Conservation (phyloP, 2,797 vertebrate genomes). For the Spea hammondii region DNA sequence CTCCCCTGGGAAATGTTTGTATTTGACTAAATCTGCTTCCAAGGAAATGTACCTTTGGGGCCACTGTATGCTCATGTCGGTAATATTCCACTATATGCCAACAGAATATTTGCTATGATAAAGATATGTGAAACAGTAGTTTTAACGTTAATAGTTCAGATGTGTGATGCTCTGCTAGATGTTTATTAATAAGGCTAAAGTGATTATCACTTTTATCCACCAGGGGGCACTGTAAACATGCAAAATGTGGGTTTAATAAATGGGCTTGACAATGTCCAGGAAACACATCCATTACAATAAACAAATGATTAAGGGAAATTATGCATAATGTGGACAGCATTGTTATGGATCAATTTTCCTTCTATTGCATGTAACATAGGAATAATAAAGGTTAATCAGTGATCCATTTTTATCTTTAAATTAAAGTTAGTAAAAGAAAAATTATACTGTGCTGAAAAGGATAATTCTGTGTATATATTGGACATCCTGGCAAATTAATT, state of each 20-base stretch:
- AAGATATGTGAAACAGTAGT: constrained; percentile 12
- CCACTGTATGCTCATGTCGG: too few relatives aligned
- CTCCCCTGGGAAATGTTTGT: too few relatives aligned
- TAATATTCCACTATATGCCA: constrained; percentile 1
- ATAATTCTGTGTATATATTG: not conserved
- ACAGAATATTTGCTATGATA: constrained; percentile 21
- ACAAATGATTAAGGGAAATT: not conserved
- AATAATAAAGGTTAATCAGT: too few relatives aligned
- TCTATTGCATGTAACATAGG: not conserved
- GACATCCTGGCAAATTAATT: not conserved
- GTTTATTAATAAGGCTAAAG: not conserved
- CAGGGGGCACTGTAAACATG: constrained; percentile 17
- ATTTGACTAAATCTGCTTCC: too few relatives aligned
- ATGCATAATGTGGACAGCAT: not conserved
- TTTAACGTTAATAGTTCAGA: constrained; percentile 30
- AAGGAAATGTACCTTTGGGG: too few relatives aligned
- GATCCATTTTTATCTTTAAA: too few relatives aligned
- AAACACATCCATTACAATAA: not conserved
- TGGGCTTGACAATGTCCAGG: not conserved
- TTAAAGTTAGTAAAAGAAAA: too few relatives aligned
- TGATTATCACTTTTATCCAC: not conserved
- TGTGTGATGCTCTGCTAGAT: constrained; percentile 20
- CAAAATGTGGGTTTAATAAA: not conserved
- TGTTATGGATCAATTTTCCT: not conserved
- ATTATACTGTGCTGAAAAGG: not conserved